These are phyloP conservation scores for Ericerus pela DNA, from an alignment of 1,140 invertebrate genomes.

Conservation along the genomic window DNA sequence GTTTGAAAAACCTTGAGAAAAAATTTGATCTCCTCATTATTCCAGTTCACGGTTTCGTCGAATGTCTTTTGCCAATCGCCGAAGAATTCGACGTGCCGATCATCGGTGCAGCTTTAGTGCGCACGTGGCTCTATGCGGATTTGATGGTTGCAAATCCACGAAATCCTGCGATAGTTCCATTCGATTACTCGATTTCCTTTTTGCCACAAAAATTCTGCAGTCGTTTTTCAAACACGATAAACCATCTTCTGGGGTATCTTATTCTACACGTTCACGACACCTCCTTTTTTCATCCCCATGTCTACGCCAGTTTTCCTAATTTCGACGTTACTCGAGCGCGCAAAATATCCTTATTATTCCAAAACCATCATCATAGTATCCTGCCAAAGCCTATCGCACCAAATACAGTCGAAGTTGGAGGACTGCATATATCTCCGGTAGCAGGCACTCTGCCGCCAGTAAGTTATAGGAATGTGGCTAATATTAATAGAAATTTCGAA, in stretches of 20 bases:
- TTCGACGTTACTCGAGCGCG: neutral
- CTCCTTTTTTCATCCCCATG: too few relatives aligned
- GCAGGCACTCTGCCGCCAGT: slow-evolving; percentile 20
- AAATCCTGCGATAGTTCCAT: neutral
- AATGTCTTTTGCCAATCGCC: neutral
- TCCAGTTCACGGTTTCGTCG: neutral
- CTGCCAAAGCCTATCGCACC: slow-evolving; percentile 32
- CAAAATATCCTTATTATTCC: neutral
- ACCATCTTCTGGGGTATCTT: neutral
- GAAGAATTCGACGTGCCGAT: neutral
- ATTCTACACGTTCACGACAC: neutral
- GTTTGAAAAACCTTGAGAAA: neutral
- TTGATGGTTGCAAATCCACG: neutral
- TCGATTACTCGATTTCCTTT: neutral
- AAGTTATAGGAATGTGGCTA: neutral
- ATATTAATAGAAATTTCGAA: neutral
- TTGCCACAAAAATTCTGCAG: neutral
- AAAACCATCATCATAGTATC: neutral
- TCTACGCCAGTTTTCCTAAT: neutral
- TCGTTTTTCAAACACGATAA: neutral
- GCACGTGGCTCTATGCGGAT: neutral
- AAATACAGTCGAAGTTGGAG: slow-evolving; percentile 40
- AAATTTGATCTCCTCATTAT: neutral
- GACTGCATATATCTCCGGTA: slow-evolving; percentile 33
- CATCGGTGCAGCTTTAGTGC: neutral